A percentile compares a stretch with the other conserved stretches of the same genome.
Conservation (phyloP, 2,888 invertebrate species). For the Eupelmus urozonus region DNA sequence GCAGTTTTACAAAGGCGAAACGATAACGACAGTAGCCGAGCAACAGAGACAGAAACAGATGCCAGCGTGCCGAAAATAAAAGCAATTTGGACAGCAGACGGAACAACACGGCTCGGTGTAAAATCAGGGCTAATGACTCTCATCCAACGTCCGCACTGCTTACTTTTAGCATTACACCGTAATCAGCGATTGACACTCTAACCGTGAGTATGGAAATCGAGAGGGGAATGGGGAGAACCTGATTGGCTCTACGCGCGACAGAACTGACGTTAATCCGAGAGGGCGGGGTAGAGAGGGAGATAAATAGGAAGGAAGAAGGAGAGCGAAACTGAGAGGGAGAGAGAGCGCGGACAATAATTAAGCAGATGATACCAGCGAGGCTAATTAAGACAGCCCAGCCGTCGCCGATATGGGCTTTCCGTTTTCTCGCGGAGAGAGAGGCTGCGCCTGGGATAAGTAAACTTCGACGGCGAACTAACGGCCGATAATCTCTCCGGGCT, state of each 20-base stretch:
- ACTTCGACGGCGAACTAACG: conserved; percentile 50
- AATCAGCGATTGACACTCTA: conserved; percentile 10
- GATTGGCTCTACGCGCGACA: no score
- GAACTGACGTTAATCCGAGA: background rate
- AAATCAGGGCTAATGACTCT: no score
- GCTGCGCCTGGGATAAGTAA: conserved; percentile 47
- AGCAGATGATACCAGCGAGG: conserved; percentile 67
- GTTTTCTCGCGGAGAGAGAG: background rate
- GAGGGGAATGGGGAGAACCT: background rate
- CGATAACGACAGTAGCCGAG: no score
- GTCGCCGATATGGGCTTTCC: conserved; percentile 46
- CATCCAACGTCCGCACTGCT: background rate
- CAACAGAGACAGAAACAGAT: no score
- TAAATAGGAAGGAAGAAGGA: background rate
- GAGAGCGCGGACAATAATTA: conserved; percentile 67
- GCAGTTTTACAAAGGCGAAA: no score
- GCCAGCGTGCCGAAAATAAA: background rate
- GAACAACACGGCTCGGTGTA: no score
- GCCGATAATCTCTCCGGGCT: conserved; percentile 51
- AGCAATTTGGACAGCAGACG: background rate
- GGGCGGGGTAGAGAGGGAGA: background rate
- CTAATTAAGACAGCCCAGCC: conserved; percentile 68
- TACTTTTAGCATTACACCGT: background rate
- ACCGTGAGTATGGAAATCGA: background rate
- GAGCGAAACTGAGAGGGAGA: background rate